Conservation (phyloP, 2,113 vertebrate genomes). For the Cyrtonyx montezumae region DNA sequence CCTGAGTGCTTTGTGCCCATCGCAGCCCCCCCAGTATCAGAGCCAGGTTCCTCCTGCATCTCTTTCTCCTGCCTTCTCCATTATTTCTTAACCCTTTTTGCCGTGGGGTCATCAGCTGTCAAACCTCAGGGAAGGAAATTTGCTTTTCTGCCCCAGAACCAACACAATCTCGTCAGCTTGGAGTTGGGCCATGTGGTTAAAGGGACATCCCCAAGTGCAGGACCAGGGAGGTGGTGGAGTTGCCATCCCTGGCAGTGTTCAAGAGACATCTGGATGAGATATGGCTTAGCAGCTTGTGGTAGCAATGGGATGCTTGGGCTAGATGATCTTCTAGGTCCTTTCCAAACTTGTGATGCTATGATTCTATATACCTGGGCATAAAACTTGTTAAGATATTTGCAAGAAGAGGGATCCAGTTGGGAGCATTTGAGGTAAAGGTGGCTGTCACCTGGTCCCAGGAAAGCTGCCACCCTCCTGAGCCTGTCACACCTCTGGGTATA, state of each 20-base stretch:
- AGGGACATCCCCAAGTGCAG: background rate
- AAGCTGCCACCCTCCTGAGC: background rate
- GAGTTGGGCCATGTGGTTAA: background rate
- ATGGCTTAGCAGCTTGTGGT: too few relatives aligned
- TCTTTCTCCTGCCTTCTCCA: background rate
- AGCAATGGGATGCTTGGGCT: too few relatives aligned
- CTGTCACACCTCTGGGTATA: background rate
- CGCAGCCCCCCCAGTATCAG: background rate
- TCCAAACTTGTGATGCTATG: too few relatives aligned
- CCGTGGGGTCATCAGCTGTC: background rate
- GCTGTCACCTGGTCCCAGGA: background rate
- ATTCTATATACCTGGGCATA: too few relatives aligned
- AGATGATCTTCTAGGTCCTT: too few relatives aligned
- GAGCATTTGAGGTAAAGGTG: background rate
- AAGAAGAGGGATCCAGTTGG: background rate
- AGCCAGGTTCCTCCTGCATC: background rate
- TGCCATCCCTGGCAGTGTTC: too few relatives aligned
- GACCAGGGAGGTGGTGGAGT: background rate
- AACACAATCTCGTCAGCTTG: background rate
- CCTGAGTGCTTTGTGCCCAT: constrained; percentile 42
- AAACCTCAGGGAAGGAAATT: background rate
- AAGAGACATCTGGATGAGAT: too few relatives aligned
- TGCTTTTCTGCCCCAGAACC: background rate
- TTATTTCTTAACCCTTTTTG: background rate
- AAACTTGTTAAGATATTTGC: too few relatives aligned